Evolutionary conservation across 2,113 vertebrate species (phyloP), one percentile per base, ranked within the genome.

Genomic region (Bombycilla garrulus): DNA sequence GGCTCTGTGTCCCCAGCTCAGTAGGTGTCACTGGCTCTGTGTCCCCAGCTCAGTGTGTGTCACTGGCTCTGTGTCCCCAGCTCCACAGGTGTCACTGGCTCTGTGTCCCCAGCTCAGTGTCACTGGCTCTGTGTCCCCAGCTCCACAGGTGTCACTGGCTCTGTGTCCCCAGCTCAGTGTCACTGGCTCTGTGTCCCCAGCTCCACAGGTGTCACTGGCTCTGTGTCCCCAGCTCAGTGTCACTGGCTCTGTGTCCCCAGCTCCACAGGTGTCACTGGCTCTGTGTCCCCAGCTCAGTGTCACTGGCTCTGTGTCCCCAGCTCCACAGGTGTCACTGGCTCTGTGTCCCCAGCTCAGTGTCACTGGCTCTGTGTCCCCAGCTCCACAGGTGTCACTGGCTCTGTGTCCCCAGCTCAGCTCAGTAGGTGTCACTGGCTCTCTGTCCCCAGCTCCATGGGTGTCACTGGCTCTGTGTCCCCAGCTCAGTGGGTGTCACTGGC

Each of bases 1-100:
- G n/a, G n/a, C n/a, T n/a, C n/a, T 0, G 1, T 54, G 58, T 77
- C 72, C 36, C 25, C 11, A 7, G 0, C 26, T 25, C 0, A 0
- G 5, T 7, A 17, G 62, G 15, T n/a, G 62, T 36, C 1, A 0
- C 40, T 35, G 67, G 40, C 44, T n/a, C n/a, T 0, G 1, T 54
- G 58, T 77, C 72, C 36, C 25, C 11, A 7, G 0, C 26, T 25
- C 0, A 0, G 5, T 7, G 15, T 4, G 23, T 47, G 76, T 54
- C 70, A 65, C 48, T n/a, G n/a, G n/a, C n/a, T n/a, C n/a, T 0
- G 1, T 54, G 58, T 77, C 72, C 36, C 25, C 11, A 7, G 0
- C 26, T 25, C 0, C 1, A 0, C 40, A 33, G 67, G 23, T 47
- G 76, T 54, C 70, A 65, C 48, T n/a, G n/a, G n/a, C n/a, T n/a